phyloP scores from a whole-genome alignment of 2,888 invertebrate genomes.

The Torymus aiolomorphi region DNA sequence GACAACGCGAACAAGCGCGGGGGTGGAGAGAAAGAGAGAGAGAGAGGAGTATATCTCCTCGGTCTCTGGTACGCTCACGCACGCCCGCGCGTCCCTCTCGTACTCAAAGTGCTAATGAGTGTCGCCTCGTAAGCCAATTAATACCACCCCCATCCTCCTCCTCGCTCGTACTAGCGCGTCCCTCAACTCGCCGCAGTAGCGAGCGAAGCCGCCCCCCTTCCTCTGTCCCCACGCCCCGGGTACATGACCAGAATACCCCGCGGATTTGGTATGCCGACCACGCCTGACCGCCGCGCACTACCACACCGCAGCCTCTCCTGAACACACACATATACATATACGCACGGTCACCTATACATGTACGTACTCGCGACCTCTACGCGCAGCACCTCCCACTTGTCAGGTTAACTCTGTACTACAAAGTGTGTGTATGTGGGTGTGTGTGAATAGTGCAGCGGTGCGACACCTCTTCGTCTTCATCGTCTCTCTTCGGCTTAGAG shows the following conservation, averaged over 20 bases:
- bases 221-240: conserved; percentile 55
- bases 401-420: conserved; percentile 65
- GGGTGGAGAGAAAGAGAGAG: not conserved
- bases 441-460: not conserved
- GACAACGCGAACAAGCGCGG: too few species aligned
- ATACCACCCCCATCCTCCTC: conserved; percentile 66
- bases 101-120: conserved; percentile 74
- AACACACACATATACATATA: too few species aligned
- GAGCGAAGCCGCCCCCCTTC: not conserved
- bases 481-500: conserved; percentile 52
- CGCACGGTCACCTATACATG: conserved; percentile 53
- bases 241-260: conserved; percentile 75
- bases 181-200: not conserved
- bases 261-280: conserved; percentile 74
- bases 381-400: conserved; percentile 63
- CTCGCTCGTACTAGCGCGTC: not conserved
- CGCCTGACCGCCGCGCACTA: conserved; percentile 70
- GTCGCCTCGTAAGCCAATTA: conserved; percentile 76
- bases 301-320: too few species aligned
- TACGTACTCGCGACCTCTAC: conserved; percentile 42
- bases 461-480: conserved; percentile 38
- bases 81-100: conserved; percentile 2
- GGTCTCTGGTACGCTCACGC: conserved; percentile 51
- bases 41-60: not conserved
- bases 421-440: not conserved